phyloP scores from a whole-genome alignment of 1,140 invertebrate species.

The Pseudomyrmex gracilis region DNA sequence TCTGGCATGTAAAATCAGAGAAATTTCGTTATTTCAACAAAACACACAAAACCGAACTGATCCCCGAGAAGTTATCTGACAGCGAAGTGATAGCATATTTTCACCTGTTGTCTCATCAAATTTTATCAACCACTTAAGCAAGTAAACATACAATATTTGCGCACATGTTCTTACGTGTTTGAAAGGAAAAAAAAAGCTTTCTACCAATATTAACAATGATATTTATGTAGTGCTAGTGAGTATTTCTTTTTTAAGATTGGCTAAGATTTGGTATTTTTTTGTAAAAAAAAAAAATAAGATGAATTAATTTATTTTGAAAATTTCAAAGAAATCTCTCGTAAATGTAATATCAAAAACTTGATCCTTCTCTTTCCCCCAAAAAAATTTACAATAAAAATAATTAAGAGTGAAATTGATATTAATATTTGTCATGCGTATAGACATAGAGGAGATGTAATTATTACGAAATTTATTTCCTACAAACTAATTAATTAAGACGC shows the following conservation, averaged over 20 bases:
- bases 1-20: constrained; percentile 11
- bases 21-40: constrained; percentile 71
- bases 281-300: constrained; percentile 23
- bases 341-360: neutral
- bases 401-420: neutral
- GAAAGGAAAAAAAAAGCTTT: constrained; percentile 19
- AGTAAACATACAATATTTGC: constrained; percentile 79
- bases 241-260: neutral
- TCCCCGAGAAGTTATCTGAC: constrained; percentile 55
- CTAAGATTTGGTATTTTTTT: neutral
- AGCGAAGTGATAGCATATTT: constrained; percentile 64
- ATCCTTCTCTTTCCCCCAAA: too few species aligned
- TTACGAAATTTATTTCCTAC: too few species aligned
- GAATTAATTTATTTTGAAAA: neutral
- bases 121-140: constrained; percentile 73
- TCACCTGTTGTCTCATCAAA: constrained; percentile 59
- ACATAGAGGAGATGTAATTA: neutral
- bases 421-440: neutral
- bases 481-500: neutral
- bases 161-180: constrained; percentile 71
- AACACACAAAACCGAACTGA: constrained; percentile 61
- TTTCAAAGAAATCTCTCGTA: neutral
- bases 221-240: constrained; percentile 2
- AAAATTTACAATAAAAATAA: neutral
- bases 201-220: constrained; percentile 21